These are phyloP conservation scores for Mnemiopsis leidyi DNA, from an alignment of 37 sponge, comb jelly and placozoan species.

Conservation along the genomic window DNA sequence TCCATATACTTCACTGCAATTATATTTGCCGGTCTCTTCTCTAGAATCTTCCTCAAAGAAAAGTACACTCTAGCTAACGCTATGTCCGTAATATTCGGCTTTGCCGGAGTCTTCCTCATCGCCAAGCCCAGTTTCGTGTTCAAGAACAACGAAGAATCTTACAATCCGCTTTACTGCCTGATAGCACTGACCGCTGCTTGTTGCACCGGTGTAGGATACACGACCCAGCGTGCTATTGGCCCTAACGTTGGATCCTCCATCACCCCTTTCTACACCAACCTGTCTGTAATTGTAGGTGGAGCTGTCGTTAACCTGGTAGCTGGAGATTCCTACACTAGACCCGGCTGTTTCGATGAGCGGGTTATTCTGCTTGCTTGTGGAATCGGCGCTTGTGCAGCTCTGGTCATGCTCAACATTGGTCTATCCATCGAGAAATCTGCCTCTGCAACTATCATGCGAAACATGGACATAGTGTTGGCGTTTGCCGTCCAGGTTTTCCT, in stretches of 20 bases:
- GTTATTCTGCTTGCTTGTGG: neutral
- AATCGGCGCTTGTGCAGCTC: slow-evolving; percentile 1
- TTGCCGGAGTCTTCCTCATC: slow-evolving; percentile 27
- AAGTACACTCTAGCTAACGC: slow-evolving; percentile 22
- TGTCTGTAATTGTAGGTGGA: slow-evolving; percentile 1
- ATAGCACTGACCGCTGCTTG: slow-evolving; percentile 29
- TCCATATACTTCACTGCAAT: slow-evolving; percentile 21
- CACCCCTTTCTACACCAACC: slow-evolving; percentile 46
- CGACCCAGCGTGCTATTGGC: neutral
- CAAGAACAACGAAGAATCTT: neutral
- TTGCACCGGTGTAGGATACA: neutral
- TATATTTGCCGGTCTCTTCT: slow-evolving; percentile 7
- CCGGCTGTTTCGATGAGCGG: neutral
- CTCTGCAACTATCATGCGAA: slow-evolving; percentile 22
- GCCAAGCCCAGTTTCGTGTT: slow-evolving; percentile 40
- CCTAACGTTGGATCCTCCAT: neutral
- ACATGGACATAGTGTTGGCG: slow-evolving; percentile 49
- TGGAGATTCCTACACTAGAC: neutral
- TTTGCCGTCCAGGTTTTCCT: slow-evolving; percentile 29
- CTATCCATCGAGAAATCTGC: slow-evolving; percentile 37
- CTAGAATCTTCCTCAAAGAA: slow-evolving; percentile 40
- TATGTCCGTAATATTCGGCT: neutral
- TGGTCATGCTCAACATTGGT: slow-evolving; percentile 46
- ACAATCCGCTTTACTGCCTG: neutral
- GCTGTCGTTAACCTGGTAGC: neutral